phyloP scores from a whole-genome alignment of 2,888 invertebrate species.

The Pimpla rufipes region DNA sequence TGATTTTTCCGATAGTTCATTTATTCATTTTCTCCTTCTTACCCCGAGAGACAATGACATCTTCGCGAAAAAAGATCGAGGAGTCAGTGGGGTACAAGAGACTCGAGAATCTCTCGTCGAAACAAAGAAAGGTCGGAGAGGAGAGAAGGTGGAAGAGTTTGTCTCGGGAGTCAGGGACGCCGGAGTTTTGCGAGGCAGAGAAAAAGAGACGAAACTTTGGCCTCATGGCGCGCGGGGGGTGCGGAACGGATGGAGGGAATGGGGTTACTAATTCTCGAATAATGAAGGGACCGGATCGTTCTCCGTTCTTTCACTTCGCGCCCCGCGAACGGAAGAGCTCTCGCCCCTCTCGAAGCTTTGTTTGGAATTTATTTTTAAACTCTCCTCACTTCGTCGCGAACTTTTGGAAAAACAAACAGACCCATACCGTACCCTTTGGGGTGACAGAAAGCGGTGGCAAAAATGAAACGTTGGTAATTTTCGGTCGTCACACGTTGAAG shows the following conservation, averaged over 20 bases:
- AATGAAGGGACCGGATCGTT: slow-evolving; percentile 83
- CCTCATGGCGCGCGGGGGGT: slow-evolving; percentile 60
- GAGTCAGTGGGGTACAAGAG: neutral
- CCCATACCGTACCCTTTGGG: neutral
- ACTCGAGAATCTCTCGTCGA: neutral
- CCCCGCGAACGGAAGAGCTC: slow-evolving; percentile 66
- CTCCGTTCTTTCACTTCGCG: slow-evolving; percentile 72
- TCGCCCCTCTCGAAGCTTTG: slow-evolving; percentile 69
- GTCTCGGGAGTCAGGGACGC: slow-evolving; percentile 32
- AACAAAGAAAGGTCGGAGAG: slow-evolving; percentile 15
- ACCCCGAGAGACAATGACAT: neutral
- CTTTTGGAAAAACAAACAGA: slow-evolving; percentile 26
- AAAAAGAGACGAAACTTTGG: slow-evolving; percentile 66
- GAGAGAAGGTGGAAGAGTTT: slow-evolving; percentile 29
- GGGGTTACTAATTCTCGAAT: slow-evolving; percentile 84
- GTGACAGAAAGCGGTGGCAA: neutral
- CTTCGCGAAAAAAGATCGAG: neutral
- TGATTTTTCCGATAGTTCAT: neutral
- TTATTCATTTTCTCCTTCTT: neutral
- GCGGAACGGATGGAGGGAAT: slow-evolving; percentile 76
- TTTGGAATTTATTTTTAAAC: slow-evolving; percentile 76
- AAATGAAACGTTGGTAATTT: neutral
- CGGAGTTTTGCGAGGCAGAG: slow-evolving; percentile 65
- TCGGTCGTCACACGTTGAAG: too few relatives aligned
- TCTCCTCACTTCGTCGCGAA: slow-evolving; percentile 38